phyloP scores from a whole-genome alignment of 2,888 invertebrate genomes.

The Dicyrtoma fusca region DNA sequence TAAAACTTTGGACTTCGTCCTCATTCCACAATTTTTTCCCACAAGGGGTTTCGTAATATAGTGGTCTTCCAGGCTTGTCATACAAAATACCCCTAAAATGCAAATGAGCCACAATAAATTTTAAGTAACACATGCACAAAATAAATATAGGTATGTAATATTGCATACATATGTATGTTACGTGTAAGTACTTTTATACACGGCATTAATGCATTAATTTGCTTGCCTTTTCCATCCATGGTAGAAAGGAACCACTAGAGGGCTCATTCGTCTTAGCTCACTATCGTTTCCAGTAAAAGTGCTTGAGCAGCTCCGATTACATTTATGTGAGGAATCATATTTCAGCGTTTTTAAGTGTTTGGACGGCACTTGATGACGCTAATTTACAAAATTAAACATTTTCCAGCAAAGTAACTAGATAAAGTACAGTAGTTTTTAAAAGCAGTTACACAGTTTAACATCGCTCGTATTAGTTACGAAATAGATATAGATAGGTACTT shows the following conservation, averaged over 20 bases:
- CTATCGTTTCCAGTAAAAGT: slow-evolving; percentile 19
- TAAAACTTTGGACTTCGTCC: slow-evolving; percentile 75
- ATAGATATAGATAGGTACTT: no score
- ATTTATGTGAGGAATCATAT: slow-evolving; percentile 34
- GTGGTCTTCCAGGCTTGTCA: slow-evolving; percentile 59
- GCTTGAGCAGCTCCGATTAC: slow-evolving; percentile 31
- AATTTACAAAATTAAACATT: no score
- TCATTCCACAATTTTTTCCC: slow-evolving; percentile 75
- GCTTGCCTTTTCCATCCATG: slow-evolving; percentile 44
- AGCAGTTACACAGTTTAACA: no score
- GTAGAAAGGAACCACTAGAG: slow-evolving; percentile 40
- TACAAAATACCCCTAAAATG: slow-evolving; percentile 59
- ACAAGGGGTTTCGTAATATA: slow-evolving; percentile 74
- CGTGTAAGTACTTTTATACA: no score
- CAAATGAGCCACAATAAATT: no score
- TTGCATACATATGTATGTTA: no score
- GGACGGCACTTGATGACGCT: slow-evolving; percentile 9
- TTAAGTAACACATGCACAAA: no score
- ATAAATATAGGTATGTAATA: no score
- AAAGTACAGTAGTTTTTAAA: no score
- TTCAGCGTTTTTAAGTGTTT: slow-evolving; percentile 23
- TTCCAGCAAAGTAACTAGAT: no score
- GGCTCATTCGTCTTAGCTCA: slow-evolving; percentile 31
- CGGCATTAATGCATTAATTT: no score
- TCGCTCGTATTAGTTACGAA: no score